These are phyloP conservation scores for Brachypteracias leptosomus DNA, from an alignment of 2,113 vertebrate genomes.

Conservation along the genomic window DNA sequence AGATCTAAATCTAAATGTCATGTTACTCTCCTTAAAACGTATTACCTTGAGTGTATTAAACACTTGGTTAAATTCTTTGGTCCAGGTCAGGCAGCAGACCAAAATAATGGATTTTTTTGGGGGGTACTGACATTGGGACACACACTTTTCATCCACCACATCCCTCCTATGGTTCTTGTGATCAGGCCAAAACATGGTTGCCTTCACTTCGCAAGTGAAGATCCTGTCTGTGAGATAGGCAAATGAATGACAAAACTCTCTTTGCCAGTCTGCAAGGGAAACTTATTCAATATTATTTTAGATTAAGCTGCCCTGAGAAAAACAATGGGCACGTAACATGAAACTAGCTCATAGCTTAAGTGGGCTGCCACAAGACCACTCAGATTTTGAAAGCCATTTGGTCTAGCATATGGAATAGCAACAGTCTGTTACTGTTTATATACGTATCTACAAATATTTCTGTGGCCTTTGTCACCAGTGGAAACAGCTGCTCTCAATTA, in stretches of 20 bases:
- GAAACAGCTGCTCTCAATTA: background rate
- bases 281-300: background rate
- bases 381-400: background rate
- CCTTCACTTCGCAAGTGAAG: background rate
- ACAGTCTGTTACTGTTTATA: background rate
- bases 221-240: background rate
- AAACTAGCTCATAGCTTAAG: background rate
- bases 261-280: background rate
- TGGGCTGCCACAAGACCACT: background rate
- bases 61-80: background rate
- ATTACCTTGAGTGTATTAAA: background rate
- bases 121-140: background rate
- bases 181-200: background rate
- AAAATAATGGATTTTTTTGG: background rate
- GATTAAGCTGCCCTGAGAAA: background rate
- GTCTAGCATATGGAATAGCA: background rate
- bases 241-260: background rate
- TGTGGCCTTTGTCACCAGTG: background rate
- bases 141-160: background rate
- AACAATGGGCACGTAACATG: rapidly evolving
- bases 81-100: background rate
- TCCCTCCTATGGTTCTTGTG: background rate
- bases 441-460: background rate
- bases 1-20: background rate
- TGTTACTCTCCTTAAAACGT: background rate